These are phyloP conservation scores for Theretra japonica DNA, from an alignment of 2,888 invertebrate species.

Conservation along the genomic window DNA sequence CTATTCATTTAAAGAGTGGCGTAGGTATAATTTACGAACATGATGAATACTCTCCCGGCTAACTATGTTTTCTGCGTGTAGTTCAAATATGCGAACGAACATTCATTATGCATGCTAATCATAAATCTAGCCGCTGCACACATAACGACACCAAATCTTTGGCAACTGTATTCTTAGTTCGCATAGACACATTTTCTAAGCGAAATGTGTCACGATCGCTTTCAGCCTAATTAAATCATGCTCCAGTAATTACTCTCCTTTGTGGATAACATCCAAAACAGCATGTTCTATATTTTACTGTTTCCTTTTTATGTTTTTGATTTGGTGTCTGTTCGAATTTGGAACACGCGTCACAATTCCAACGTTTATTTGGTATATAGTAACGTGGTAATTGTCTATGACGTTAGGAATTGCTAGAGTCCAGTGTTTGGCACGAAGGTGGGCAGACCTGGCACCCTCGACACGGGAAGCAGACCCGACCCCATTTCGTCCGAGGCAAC, in stretches of 20 bases:
- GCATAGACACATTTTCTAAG: conserved; percentile 13
- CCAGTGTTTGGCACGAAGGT: conserved; percentile 49
- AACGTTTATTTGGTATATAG: neutral
- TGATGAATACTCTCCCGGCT: conserved; percentile 3
- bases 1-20: neutral
- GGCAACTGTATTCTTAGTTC: neutral
- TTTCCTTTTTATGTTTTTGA: neutral
- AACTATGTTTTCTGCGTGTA: conserved; percentile 15
- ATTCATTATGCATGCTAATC: conserved; percentile 21
- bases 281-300: neutral
- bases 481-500: conserved; percentile 68
- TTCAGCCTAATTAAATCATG: conserved; percentile 15
- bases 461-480: conserved; percentile 58
- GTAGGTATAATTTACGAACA: neutral
- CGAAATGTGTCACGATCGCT: conserved; percentile 14
- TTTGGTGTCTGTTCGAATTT: neutral
- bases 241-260: conserved; percentile 11
- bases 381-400: conserved; percentile 25
- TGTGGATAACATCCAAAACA: neutral
- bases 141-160: conserved; percentile 16
- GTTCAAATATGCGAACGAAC: conserved; percentile 14
- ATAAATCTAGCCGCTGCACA: conserved; percentile 20
- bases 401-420: conserved; percentile 28
- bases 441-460: conserved; percentile 44
- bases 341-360: neutral